Base-by-base conservation (phyloP, 2,797 vertebrate genomes). In the Lacerta agilis region DNA sequence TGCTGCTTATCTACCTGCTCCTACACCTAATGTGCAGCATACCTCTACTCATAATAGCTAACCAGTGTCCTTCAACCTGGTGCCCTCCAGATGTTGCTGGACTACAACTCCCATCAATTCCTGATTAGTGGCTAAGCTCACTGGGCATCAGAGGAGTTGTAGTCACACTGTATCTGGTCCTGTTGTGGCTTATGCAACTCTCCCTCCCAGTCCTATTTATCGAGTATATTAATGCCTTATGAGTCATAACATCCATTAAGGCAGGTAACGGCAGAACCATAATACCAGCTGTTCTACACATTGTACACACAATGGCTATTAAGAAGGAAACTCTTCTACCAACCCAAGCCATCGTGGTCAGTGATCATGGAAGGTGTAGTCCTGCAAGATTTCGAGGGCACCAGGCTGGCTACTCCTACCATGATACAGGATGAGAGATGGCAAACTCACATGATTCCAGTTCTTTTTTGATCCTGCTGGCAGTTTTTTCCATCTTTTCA, bases 401-500 rank as follows among this genome's bases (percentile, higher is more conserved):
- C 5, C 61, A 64, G 5, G 6, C 20, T 64, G 61, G 18, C 17
- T 64, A 2, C 61, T 23, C 61, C 61, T 64, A 18, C 20, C 61
- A 18, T 23, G 61, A 23, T 18, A 55, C n/a, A 90, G 93, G 89
- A 78, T 29, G 82, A 76, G 17, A 3, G 73, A 67, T 3, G 75
- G 71, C 67, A 86, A 77, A 97, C 97, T 97, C 94, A 98, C 99
- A 0, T 99, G 99, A 96, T 99, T 99, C 99, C 99, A 99, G 97
- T 99, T 99, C 95, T 99, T 99, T 97, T 99, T 99, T 10, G 99
- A 99, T 90, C 98, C 99, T 73, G 98, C 98, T 0, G 99, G 99
- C 72, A 99, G 97, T 93, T 99, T 99, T 96, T 99, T 99, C 99
- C 99, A 99, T 82, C 99, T 97, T 94, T 99, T 99, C 95, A 99